Evolutionary conservation across 2,888 invertebrate species (phyloP), one percentile per base, ranked within the genome.

Genomic region (Trichogramma evanescens): DNA sequence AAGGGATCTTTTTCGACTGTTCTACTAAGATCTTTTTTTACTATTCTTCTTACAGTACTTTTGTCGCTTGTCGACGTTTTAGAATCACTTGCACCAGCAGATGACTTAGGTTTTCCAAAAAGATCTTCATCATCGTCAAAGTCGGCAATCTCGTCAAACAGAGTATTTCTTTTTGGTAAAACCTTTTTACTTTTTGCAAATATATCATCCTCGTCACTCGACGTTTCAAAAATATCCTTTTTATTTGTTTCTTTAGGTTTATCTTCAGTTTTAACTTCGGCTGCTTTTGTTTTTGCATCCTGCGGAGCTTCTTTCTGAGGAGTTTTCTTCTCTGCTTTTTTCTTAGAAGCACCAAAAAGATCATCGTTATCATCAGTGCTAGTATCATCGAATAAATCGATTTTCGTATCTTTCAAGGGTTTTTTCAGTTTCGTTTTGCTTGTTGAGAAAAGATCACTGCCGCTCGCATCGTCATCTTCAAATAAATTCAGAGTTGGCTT

Each of bases 1-100:
- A 78, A 63, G n/a, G 78, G 77, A 68, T 77, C 77, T 54, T 72
- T 72, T 54, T 76, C 72, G 13, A 74, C 75, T 38, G 74, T 77
- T 67, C 75, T 77, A 52, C 71, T 77, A 50, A 77, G 55, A 60
- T 77, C 74, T 61, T 70, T 74, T 0, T 72, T 75, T 7, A 73
- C 62, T 1, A 71, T 54, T 63, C 73, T 74, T 46, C 75, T 76
- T 7, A 68, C 53, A 49, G 43, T 61, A 7, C 56, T 53, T 4
- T 50, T 59, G 3, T 60, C 62, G 4, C 26, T 58, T 6, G 10
- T 8, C 1, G 50, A 46, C 5, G 45, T 45, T 2, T 26, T 26
- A 5, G 63, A 48, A 6, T 54, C 62, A 4, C 3, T 63, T 3
- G 60, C 49, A 9, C 62, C 58, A 5, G 62, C 44, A 5, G 67